Conservation (phyloP, 2,113 vertebrate species). For the Australoheros scitulus region DNA sequence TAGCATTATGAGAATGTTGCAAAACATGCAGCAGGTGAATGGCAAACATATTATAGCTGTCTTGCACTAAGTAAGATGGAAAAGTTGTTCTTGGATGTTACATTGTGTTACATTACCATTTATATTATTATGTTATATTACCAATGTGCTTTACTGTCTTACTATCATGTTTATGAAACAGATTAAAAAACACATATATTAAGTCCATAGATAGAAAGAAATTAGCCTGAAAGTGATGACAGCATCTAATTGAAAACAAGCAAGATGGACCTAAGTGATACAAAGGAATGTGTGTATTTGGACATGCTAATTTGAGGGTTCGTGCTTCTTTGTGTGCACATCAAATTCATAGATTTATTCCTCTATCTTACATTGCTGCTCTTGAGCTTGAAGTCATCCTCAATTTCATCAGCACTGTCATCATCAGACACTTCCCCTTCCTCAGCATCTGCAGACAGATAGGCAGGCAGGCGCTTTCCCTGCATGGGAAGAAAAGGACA, state of each 20-base stretch:
- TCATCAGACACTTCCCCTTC: constrained; percentile 98
- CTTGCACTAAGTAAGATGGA: no score
- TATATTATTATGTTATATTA: neutral
- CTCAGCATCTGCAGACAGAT: constrained; percentile 91
- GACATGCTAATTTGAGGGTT: neutral
- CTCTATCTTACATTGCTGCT: constrained; percentile 81
- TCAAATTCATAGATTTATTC: neutral
- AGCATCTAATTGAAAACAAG: neutral
- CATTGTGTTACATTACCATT: no score
- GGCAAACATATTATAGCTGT: neutral
- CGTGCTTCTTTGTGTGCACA: neutral
- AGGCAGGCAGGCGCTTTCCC: constrained; percentile 93
- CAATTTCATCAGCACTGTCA: constrained; percentile 97
- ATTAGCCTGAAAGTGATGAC: neutral
- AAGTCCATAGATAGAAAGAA: neutral
- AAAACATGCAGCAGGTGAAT: neutral
- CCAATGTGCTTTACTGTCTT: neutral
- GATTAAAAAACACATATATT: neutral
- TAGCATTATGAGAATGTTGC: no score
- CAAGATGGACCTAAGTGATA: neutral
- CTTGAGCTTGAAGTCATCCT: constrained; percentile 96
- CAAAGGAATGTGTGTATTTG: neutral
- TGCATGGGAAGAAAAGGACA: constrained; percentile 60
- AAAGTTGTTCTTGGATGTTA: no score
- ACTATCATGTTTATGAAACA: neutral